These are phyloP conservation scores for Holacanthus passer DNA, from an alignment of 2,113 vertebrate species.

Conservation along the genomic window DNA sequence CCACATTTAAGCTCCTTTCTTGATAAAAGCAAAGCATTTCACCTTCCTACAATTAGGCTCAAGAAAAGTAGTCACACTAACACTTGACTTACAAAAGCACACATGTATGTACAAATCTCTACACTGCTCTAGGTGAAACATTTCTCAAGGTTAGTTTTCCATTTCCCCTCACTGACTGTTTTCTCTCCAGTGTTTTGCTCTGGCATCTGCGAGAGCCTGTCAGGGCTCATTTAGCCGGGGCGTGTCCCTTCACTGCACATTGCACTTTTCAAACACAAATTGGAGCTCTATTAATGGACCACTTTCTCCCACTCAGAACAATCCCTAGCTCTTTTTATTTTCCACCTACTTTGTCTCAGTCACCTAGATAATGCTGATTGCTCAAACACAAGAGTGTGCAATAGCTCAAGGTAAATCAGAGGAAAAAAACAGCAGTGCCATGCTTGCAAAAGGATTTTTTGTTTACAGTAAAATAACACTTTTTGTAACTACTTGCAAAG, in stretches of 20 bases:
- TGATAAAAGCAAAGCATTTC: background rate
- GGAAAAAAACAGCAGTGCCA: background rate
- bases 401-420: background rate
- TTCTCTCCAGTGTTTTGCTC: constrained; percentile 11
- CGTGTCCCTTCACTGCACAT: constrained; percentile 53
- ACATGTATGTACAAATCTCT: background rate
- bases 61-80: background rate
- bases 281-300: constrained; percentile 48
- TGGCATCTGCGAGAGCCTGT: constrained; percentile 48
- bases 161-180: constrained; percentile 3
- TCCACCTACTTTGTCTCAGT: constrained; percentile 42
- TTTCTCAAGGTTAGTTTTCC: constrained; percentile 45
- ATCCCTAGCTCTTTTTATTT: constrained; percentile 29
- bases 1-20: background rate
- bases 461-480: background rate
- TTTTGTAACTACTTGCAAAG: constrained; percentile 5
- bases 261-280: constrained; percentile 63
- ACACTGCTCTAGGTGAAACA: background rate
- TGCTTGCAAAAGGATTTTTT: constrained; percentile 1
- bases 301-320: constrained; percentile 37
- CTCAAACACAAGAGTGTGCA: constrained; percentile 4
- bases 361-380: constrained; percentile 21
- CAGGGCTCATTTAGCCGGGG: constrained; percentile 72
- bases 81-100: background rate
- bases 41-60: no score